Evolutionary conservation across 2,113 vertebrate species (phyloP), one percentile per base, ranked within the genome.

Genomic region (Salvelinus namaycush): DNA sequence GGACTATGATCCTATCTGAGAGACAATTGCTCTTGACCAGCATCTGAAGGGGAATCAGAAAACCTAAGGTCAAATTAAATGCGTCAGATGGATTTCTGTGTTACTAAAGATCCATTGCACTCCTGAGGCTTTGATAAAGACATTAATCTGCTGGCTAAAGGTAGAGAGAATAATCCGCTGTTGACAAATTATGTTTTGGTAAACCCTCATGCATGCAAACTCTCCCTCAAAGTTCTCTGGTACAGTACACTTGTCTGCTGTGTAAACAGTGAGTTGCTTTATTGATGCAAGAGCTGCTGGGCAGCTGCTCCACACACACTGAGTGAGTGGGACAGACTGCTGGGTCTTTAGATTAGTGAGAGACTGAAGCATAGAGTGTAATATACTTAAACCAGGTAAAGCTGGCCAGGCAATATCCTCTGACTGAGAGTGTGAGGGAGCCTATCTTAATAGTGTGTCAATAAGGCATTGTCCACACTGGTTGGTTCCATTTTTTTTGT

Each of bases 11-110:
- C 72, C 89, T 92, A 73, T 94, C 92, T 24, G 89, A 93, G 80
- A 95, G 87, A 39, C 78, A 78, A 72, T 96, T 96, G 74, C 86
- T 93, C 86, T 85, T 89, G 57, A 94, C 93, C 79, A 96, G 86
- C 29, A 93, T 82, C 94, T 96, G 80, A 44, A 86, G 68, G 72
- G 24, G 84, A 54, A 54, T 74, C 22, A 79, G 5, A 3, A 68
- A 70, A 73, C 18, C 44, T n/a, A 8, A 4, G 5, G 59, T 22
- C 34, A n/a, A 70, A 39, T 39, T 39, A 39, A 39, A 39, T 9
- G 13, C 1, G 4, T 29, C 31, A 39, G 29, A 60, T 60, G 11
- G 59, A 60, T 20, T 60, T 16, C 14, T 3, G 2, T 13, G 12
- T 16, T 51, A 12, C 59, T 60, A 18, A 60, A 12, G n/a, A 60